These are phyloP conservation scores for Stichopus horrens DNA, from an alignment of 53 echinoderm and acorn worm species.

Conservation along the genomic window DNA sequence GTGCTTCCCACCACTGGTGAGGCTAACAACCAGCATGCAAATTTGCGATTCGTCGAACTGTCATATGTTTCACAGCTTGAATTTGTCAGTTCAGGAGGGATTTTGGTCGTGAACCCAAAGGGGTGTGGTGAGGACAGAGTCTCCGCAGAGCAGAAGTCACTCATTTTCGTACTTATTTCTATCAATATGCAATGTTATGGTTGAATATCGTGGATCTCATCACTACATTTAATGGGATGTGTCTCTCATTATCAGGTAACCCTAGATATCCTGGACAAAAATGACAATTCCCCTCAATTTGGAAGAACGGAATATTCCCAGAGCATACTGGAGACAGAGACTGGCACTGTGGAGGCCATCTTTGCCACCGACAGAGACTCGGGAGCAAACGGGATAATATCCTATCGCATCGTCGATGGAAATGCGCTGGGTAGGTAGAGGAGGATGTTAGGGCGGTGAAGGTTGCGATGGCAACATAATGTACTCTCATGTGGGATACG, in stretches of 20 bases:
- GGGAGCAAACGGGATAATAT: constrained; percentile 62
- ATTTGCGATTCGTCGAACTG: neutral
- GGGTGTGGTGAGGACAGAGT: no score
- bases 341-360: constrained; percentile 52
- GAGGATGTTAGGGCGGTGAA: no score
- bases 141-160: no score
- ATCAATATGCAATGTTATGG: no score
- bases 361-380: constrained; percentile 60
- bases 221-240: no score
- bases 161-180: no score
- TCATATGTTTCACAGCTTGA: neutral
- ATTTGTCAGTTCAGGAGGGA: neutral
- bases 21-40: no score
- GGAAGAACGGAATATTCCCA: constrained; percentile 48
- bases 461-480: no score
- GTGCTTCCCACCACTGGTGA: no score
- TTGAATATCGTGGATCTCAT: no score
- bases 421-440: constrained; percentile 65
- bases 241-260: constrained; percentile 54
- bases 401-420: constrained; percentile 61
- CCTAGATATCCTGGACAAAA: constrained; percentile 59
- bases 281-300: constrained; percentile 71
- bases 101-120: neutral
- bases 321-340: constrained; percentile 63
- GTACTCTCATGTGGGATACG: no score